A percentile compares a stretch with the other conserved stretches of the same genome.
These are phyloP conservation scores for Drosophila cardini DNA, from an alignment of 1,140 invertebrate species.

Conservation along the genomic window DNA sequence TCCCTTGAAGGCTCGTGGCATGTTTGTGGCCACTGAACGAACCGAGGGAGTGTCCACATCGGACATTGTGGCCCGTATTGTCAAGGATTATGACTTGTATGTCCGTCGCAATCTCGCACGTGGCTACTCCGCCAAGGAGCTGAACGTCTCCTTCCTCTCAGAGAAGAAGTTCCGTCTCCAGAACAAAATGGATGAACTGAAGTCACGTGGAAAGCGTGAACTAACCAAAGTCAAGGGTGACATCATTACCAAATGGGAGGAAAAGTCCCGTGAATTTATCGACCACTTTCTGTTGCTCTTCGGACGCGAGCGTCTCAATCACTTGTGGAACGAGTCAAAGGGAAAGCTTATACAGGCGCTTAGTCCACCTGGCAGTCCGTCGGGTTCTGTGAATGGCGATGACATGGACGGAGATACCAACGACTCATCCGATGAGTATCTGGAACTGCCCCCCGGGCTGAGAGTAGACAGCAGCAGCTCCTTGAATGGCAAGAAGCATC, in stretches of 20 bases:
- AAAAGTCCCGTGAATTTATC: constrained; percentile 97
- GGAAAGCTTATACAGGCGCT: constrained; percentile 94
- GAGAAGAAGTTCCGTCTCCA: constrained; percentile 97
- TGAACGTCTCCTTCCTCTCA: constrained; percentile 99
- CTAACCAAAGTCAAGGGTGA: constrained; percentile 95
- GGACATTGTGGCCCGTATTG: constrained; percentile 99
- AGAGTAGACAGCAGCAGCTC: constrained; percentile 48
- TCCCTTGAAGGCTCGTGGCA: constrained; percentile 95
- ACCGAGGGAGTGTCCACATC: constrained; percentile 99
- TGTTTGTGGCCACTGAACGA: constrained; percentile 98
- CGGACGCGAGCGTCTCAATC: constrained; percentile 93
- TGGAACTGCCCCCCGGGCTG: constrained; percentile 51
- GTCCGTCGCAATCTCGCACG: constrained; percentile 97
- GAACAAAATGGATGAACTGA: constrained; percentile 97
- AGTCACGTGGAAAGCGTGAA: constrained; percentile 94
- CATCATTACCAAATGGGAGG: constrained; percentile 98
- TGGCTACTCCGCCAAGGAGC: constrained; percentile 98
- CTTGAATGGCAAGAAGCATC: constrained; percentile 45
- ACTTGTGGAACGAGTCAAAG: constrained; percentile 96
- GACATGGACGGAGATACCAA: constrained; percentile 80
- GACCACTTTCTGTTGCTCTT: constrained; percentile 97
- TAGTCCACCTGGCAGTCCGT: constrained; percentile 93
- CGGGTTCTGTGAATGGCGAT: constrained; percentile 86
- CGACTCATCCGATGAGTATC: constrained; percentile 55
- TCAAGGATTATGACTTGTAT: constrained; percentile 99